A percentile compares a stretch with the other conserved stretches of the same genome.
phyloP scores from a whole-genome alignment of 2,797 vertebrate species.

The Gymnopithys bicolor region DNA sequence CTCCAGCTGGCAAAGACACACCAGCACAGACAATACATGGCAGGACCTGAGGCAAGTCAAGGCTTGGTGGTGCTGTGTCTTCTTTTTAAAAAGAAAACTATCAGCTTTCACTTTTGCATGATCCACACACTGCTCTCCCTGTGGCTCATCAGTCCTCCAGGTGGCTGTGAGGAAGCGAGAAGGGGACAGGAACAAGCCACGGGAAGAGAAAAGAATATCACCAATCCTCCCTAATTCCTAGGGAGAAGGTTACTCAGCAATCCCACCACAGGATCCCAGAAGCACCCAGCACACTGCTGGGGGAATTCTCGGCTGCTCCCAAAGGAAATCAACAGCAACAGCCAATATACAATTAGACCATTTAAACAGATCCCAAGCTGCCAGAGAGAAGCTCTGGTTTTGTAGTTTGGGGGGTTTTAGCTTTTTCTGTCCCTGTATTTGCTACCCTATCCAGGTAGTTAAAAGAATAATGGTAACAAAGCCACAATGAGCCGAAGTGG shows the following conservation, averaged over 20 bases:
- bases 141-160: neutral
- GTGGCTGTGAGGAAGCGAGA: neutral
- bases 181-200: neutral
- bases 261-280: neutral
- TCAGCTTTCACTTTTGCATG: neutral
- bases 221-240: neutral
- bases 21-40: neutral
- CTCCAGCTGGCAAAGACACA: neutral
- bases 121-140: fast-evolving
- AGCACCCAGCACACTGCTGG: neutral
- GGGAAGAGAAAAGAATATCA: neutral
- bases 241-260: fast-evolving
- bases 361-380: neutral
- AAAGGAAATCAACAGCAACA: neutral
- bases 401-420: neutral
- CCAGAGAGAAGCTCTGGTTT: neutral
- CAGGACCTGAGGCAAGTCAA: fast-evolving
- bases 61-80: neutral
- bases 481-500: neutral
- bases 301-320: neutral
- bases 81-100: neutral
- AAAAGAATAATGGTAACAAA: neutral
- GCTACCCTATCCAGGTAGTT: neutral
- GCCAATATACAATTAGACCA: fast-evolving
- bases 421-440: neutral